These are phyloP conservation scores for Plectrocnemia conspersa DNA, from an alignment of 1,140 invertebrate species.

Conservation along the genomic window DNA sequence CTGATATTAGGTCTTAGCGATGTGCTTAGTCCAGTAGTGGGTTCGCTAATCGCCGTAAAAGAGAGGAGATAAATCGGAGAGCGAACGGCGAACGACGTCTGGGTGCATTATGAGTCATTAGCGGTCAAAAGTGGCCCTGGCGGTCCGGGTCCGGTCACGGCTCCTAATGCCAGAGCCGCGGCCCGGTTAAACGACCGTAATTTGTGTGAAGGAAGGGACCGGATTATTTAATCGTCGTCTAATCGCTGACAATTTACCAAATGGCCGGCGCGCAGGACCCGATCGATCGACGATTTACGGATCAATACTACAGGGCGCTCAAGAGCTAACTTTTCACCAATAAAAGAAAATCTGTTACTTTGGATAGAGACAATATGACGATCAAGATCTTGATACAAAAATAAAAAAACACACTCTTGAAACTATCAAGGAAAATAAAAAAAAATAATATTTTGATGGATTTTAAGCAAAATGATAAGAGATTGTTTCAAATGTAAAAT, in stretches of 20 bases:
- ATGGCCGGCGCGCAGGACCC: constrained; percentile 26
- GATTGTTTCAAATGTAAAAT: too few relatives aligned
- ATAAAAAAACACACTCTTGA: too few relatives aligned
- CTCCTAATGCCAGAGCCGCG: constrained; percentile 7
- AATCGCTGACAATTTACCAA: constrained; percentile 35
- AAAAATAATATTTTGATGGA: too few relatives aligned
- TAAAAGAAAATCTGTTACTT: too few relatives aligned
- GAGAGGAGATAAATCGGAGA: background rate
- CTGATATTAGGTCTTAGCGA: too few relatives aligned
- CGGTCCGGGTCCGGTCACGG: constrained; percentile 3
- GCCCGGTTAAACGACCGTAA: constrained; percentile 18
- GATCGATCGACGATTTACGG: constrained; percentile 22
- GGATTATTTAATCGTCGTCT: constrained; percentile 34
- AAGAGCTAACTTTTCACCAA: background rate
- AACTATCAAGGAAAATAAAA: too few relatives aligned
- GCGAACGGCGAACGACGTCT: background rate
- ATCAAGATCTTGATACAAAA: too few relatives aligned
- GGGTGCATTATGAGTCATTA: constrained; percentile 22
- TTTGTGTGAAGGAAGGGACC: constrained; percentile 11
- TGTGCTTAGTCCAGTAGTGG: too few relatives aligned
- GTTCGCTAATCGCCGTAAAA: too few relatives aligned
- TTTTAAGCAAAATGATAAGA: too few relatives aligned
- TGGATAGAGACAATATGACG: too few relatives aligned
- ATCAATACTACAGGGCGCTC: constrained; percentile 13
- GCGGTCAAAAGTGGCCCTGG: background rate